Conservation (phyloP, 1,140 invertebrate genomes). For the Bombus consobrinus region DNA sequence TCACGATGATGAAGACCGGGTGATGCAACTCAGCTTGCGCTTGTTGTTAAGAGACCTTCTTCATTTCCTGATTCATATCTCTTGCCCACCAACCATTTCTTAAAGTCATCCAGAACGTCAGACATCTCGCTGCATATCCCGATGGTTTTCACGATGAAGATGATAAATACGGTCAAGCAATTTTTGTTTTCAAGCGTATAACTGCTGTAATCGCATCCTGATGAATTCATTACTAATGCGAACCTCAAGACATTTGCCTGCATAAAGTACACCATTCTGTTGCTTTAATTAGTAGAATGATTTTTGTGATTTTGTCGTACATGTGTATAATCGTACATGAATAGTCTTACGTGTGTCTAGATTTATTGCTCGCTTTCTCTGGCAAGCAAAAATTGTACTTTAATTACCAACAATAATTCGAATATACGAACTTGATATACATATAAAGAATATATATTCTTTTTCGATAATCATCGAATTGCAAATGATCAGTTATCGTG, state of each 20-base stretch:
- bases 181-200: background rate
- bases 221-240: background rate
- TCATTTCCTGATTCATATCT: conserved; percentile 19
- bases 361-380: too few species aligned
- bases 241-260: background rate
- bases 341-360: background rate
- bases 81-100: background rate
- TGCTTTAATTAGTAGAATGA: background rate
- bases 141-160: conserved; percentile 6
- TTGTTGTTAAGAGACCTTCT: conserved; percentile 13
- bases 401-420: too few species aligned
- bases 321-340: background rate
- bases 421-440: too few species aligned
- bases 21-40: background rate
- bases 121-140: background rate
- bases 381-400: too few species aligned
- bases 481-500: too few species aligned
- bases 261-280: background rate
- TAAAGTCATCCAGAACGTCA: conserved; percentile 9
- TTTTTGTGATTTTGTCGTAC: too few species aligned
- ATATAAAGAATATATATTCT: too few species aligned
- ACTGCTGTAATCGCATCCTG: background rate
- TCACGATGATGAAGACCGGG: background rate
- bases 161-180: background rate
- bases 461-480: too few species aligned